Conservation (phyloP, 2,113 vertebrate genomes). For the Pomatostomus ruficeps region DNA sequence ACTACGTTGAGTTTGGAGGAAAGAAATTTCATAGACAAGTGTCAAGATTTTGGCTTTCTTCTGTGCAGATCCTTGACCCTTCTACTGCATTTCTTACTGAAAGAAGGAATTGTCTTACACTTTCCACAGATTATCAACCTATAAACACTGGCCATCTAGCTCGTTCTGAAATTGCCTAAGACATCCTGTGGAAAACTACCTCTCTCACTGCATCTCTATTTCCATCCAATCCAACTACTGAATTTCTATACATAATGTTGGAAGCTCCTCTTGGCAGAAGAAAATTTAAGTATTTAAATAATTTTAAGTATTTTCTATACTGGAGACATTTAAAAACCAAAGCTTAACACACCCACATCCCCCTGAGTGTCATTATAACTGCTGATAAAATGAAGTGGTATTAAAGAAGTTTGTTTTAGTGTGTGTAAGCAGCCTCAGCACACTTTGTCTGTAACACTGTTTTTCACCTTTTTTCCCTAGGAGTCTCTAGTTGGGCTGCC, state of each 20-base stretch:
- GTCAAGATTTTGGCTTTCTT: not conserved
- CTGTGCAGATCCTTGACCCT: not conserved
- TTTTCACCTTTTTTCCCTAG: not conserved
- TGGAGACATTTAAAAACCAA: not conserved
- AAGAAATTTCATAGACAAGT: not conserved
- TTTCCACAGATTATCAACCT: not conserved
- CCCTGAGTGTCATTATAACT: not conserved
- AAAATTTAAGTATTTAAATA: not conserved
- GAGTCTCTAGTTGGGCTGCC: not conserved
- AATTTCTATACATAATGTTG: not conserved
- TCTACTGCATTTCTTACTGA: not conserved
- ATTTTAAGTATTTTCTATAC: not conserved
- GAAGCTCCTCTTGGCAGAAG: not conserved
- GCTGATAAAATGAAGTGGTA: not conserved
- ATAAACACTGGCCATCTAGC: too few species aligned
- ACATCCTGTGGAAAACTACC: not conserved
- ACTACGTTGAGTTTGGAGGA: not conserved
- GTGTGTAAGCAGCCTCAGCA: not conserved
- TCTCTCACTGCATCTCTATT: not conserved
- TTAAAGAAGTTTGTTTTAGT: not conserved
- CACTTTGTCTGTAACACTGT: not conserved
- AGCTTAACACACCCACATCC: not conserved
- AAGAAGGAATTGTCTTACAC: not conserved
- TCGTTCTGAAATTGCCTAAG: too few species aligned
- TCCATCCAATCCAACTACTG: not conserved